A percentile compares a stretch with the other conserved stretches of the same genome.
Evolutionary conservation across 2,113 vertebrate genomes (phyloP).

Genomic region (Cyanocitta stelleri): DNA sequence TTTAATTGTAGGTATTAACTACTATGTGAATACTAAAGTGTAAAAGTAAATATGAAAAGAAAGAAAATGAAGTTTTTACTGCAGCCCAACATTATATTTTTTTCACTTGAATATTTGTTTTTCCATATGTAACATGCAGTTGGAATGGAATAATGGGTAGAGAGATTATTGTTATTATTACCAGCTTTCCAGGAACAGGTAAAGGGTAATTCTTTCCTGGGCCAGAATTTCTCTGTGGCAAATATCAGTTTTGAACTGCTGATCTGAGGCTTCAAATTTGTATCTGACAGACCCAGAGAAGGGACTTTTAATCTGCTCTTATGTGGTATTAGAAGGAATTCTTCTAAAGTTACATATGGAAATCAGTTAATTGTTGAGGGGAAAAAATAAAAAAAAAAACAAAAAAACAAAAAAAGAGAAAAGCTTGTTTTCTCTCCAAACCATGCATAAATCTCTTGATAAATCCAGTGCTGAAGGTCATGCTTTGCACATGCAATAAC

Average conservation of each 20-base stretch:
- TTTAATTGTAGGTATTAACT: not conserved
- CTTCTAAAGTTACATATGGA: not conserved
- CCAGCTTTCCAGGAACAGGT: not conserved
- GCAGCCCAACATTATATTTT: not conserved
- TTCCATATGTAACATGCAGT: not conserved
- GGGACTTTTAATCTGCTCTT: not conserved
- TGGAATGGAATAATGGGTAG: not conserved
- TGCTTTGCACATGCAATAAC: not conserved
- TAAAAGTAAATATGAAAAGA: not conserved
- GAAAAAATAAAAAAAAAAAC: too few relatives aligned
- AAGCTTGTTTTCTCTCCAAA: not conserved
- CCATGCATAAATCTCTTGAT: not conserved
- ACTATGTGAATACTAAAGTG: not conserved
- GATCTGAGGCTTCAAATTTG: not conserved
- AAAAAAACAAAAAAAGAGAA: too few relatives aligned
- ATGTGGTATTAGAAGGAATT: not conserved
- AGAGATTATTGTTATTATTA: not conserved
- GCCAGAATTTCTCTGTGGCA: not conserved
- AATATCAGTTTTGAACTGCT: not conserved
- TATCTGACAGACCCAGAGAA: not conserved
- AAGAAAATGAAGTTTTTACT: not conserved
- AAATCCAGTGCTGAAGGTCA: not conserved
- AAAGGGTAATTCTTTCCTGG: not conserved
- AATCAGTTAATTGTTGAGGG: not conserved
- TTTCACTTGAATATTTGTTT: not conserved